These are phyloP conservation scores for Heloderma charlesbogerti DNA, from an alignment of 2,113 vertebrate species.

Conservation along the genomic window DNA sequence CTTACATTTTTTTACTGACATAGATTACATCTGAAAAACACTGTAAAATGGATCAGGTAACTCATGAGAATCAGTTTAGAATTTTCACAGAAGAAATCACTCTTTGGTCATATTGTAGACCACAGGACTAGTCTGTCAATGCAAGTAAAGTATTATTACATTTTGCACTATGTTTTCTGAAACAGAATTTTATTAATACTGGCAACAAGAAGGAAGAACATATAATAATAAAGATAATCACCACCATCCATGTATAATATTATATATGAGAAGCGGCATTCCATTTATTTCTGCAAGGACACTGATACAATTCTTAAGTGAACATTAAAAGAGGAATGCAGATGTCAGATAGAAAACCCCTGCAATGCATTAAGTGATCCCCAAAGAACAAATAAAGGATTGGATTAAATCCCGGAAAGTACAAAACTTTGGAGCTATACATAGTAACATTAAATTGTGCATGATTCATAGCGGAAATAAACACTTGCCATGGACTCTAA, in stretches of 20 bases:
- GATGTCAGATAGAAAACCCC: conserved; percentile 32
- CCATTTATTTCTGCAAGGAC: conserved; percentile 28
- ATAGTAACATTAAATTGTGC: conserved; percentile 6
- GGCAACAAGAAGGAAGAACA: neutral
- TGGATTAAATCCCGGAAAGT: conserved; percentile 17
- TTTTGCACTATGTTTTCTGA: neutral
- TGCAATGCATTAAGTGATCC: neutral
- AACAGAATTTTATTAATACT: neutral
- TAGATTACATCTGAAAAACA: neutral
- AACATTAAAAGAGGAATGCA: neutral
- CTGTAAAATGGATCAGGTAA: neutral
- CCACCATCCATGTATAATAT: neutral
- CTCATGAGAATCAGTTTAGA: neutral
- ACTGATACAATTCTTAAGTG: neutral
- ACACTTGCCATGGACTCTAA: neutral
- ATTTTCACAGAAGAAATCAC: conserved; percentile 12
- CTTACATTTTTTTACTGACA: conserved; percentile 38
- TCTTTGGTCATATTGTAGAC: conserved; percentile 32
- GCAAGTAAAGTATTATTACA: neutral
- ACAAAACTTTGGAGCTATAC: neutral
- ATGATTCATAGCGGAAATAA: conserved; percentile 6
- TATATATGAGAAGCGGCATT: conserved; percentile 24
- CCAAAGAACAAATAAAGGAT: conserved; percentile 42
- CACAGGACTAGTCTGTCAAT: conserved; percentile 1
- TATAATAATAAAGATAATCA: neutral